A percentile compares a stretch with the other conserved stretches of the same genome.
Conservation (phyloP, 2,888 invertebrate species). For the Chrysodeixis includens region DNA sequence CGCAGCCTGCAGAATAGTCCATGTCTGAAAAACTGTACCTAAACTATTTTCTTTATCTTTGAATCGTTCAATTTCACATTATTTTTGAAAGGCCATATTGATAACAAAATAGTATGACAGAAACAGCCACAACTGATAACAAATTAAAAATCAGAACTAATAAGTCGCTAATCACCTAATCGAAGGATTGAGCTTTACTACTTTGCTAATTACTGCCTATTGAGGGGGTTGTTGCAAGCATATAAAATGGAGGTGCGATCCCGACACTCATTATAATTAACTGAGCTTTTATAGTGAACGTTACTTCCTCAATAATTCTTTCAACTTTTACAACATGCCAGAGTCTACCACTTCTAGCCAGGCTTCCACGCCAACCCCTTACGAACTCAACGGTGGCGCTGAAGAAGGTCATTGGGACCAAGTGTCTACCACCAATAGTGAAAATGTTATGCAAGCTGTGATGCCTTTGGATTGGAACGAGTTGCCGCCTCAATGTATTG, state of each 20-base stretch:
- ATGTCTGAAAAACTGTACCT: no score
- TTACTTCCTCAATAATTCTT: slow-evolving; percentile 37
- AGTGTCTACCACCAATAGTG: slow-evolving; percentile 38
- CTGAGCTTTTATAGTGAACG: slow-evolving; percentile 65
- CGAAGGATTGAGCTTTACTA: slow-evolving; percentile 48
- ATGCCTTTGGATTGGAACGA: slow-evolving; percentile 62
- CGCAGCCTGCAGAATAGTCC: no score
- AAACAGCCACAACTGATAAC: slow-evolving; percentile 6
- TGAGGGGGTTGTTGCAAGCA: slow-evolving; percentile 54
- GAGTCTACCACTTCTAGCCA: slow-evolving; percentile 43
- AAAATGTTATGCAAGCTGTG: slow-evolving; percentile 43
- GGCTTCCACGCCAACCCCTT: slow-evolving; percentile 26
- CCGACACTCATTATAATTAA: slow-evolving; percentile 61
- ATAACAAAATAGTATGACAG: background rate
- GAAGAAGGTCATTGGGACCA: slow-evolving; percentile 64
- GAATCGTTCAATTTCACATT: background rate
- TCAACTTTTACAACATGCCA: slow-evolving; percentile 52
- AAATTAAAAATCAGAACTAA: slow-evolving; percentile 39
- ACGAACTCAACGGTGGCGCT: slow-evolving; percentile 36
- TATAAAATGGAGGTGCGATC: slow-evolving; percentile 70
- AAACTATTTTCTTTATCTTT: no score
- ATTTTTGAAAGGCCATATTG: background rate
- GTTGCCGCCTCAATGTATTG: slow-evolving; percentile 38
- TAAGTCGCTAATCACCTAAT: slow-evolving; percentile 58
- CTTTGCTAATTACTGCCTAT: slow-evolving; percentile 64